These are phyloP conservation scores for Apamea sordens DNA, from an alignment of 2,888 invertebrate genomes.

Conservation along the genomic window DNA sequence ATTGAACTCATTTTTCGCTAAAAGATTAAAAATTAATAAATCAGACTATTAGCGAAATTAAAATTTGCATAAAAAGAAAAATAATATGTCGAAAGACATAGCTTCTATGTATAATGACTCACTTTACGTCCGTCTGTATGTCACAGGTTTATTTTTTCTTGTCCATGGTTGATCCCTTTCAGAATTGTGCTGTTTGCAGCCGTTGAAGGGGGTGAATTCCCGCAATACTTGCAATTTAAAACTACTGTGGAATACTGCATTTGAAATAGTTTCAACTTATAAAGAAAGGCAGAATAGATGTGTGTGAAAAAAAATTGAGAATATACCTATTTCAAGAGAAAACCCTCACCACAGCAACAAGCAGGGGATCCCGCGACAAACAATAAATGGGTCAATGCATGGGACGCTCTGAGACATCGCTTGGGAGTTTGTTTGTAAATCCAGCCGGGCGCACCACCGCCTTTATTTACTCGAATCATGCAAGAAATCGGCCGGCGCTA, in stretches of 20 bases:
- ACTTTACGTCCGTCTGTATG: background rate
- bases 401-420: constrained; percentile 87
- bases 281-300: background rate
- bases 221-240: background rate
- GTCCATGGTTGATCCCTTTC: background rate
- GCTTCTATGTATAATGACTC: background rate
- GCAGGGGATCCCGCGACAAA: constrained; percentile 61
- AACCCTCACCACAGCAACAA: constrained; percentile 31
- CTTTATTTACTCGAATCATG: constrained; percentile 89
- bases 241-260: background rate
- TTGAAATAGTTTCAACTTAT: constrained; percentile 3
- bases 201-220: background rate
- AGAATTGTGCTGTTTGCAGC: background rate
- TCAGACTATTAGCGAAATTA: constrained; percentile 61
- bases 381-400: constrained; percentile 86
- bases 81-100: background rate
- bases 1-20: constrained; percentile 45
- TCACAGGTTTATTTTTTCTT: background rate
- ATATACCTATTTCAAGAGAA: background rate
- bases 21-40: constrained; percentile 57
- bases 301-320: background rate
- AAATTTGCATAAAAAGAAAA: constrained; percentile 20
- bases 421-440: constrained; percentile 88
- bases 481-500: constrained; percentile 87
- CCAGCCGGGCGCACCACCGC: constrained; percentile 81